Base-by-base conservation (phyloP, 2,113 vertebrate genomes). In the Pelecanus crispus region DNA sequence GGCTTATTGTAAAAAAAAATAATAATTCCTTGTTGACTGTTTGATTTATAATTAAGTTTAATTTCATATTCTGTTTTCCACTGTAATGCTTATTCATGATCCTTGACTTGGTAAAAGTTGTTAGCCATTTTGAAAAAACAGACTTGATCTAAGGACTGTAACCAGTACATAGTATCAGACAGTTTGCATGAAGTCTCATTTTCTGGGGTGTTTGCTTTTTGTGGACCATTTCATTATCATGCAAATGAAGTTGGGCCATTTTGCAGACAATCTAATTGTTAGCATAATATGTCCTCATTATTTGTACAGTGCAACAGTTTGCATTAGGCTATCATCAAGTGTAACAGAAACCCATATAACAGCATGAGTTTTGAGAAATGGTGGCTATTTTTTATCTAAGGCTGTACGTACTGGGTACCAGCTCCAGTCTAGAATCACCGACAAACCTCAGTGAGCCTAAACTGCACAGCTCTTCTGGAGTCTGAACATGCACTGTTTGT, bases 191-290 rank as follows among this genome's bases (percentile, higher is more conserved):
- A 90, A 92, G 59, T 77, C 71, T 86, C 20, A 84, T 95, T 97
- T 95, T 94, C 88, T 92, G 71, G 65, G 40, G 4, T 92, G 50
- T 92, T 96, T 89, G 86, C 15, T 88, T 95, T 95, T 87, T 92
- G 80, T 91, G 49, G 56, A 66, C 73, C 14, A n/a, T 84, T 91
- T 95, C 56, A 92, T 94, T 94, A 91, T 52, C 70, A 92, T 95
- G 80, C 72, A 94, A 95, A 96, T 80, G 12, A 68, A 90, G 86
- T 42, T 53, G 49, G 68, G 58, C 28, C 56, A 85, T 92, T 94
- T 92, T 94, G 77, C 88, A 92, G 80, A 34, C 82, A 94, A 68
- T 72, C 24, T 95, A 94, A 92, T 92, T 87, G 91, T 72, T 86
- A 68, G 72, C 56, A 81, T 93, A 96, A 81, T 90, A 85, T 6